A percentile compares a stretch with the other conserved stretches of the same genome.
These are phyloP conservation scores for Alosa sapidissima DNA, from an alignment of 2,797 vertebrate species.

Conservation along the genomic window DNA sequence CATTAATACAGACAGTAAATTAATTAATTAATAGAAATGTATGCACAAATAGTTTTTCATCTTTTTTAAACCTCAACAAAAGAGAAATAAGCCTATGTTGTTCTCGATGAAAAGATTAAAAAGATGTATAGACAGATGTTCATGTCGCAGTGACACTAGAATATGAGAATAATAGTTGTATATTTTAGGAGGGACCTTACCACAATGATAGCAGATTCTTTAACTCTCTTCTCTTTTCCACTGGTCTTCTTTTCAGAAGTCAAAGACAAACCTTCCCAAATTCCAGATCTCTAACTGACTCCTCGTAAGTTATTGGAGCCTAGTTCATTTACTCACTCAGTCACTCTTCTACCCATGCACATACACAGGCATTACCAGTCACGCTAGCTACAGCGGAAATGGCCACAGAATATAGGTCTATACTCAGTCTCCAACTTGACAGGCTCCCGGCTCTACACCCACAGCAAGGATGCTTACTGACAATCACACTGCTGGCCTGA, in stretches of 20 bases:
- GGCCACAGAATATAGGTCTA: background rate
- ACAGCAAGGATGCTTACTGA: background rate
- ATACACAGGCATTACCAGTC: background rate
- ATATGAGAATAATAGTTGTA: background rate
- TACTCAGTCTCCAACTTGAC: background rate
- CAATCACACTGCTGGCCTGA: background rate
- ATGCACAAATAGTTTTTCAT: too few relatives aligned
- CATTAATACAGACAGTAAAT: too few relatives aligned
- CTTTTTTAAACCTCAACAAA: too few relatives aligned
- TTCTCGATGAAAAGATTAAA: too few relatives aligned
- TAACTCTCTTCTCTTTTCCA: constrained; percentile 39
- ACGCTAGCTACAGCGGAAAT: background rate
- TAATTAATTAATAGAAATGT: too few relatives aligned
- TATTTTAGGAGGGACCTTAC: background rate
- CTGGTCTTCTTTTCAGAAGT: background rate
- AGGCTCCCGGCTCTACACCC: background rate
- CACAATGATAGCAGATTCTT: background rate
- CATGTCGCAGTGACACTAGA: background rate
- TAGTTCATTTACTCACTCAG: background rate
- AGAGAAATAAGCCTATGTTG: too few relatives aligned
- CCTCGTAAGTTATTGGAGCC: background rate
- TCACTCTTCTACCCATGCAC: background rate
- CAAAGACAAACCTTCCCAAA: background rate
- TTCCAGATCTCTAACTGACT: background rate
- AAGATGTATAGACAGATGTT: too few relatives aligned